A percentile compares a stretch with the other conserved stretches of the same genome.
Evolutionary conservation across 1,140 invertebrate species (phyloP).

Genomic region (Zaprionus lachaisei): DNA sequence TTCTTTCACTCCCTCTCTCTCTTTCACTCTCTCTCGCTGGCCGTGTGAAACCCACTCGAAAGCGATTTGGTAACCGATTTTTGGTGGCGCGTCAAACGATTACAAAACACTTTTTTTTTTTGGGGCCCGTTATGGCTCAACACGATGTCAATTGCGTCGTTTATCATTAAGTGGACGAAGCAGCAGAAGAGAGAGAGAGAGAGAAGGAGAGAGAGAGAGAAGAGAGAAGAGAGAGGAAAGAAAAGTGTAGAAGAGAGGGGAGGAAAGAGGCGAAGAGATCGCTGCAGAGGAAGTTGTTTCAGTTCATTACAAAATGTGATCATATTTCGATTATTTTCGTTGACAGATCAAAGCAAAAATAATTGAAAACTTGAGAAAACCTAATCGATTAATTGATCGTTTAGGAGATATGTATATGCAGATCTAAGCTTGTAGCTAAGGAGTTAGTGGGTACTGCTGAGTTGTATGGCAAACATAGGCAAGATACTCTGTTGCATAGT

Average conservation of each 20-base stretch:
- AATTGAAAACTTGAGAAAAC: not conserved
- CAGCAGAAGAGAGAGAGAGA: not conserved
- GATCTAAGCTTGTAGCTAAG: not conserved
- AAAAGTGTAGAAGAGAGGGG: not conserved
- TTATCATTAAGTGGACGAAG: slow-evolving; percentile 31
- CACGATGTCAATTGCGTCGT: slow-evolving; percentile 60
- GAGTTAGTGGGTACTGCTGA: not conserved
- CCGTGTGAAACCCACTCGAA: slow-evolving; percentile 32
- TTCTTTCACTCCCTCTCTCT: not conserved
- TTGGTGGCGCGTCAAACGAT: slow-evolving; percentile 34
- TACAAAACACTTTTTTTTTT: slow-evolving; percentile 44
- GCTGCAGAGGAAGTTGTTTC: not conserved
- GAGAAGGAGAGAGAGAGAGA: slow-evolving; percentile 3
- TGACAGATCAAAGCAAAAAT: not conserved
- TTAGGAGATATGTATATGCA: not conserved
- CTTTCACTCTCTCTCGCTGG: not conserved
- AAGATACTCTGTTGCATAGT: not conserved
- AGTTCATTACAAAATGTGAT: not conserved
- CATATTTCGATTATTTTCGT: not conserved
- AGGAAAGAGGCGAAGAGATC: not conserved
- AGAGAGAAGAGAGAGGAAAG: not conserved
- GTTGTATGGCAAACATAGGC: not conserved
- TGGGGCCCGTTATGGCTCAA: slow-evolving; percentile 47
- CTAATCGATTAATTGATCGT: not conserved
- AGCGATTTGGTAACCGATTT: slow-evolving; percentile 43